Conservation (phyloP, 1,140 invertebrate species). For the Drosophila nikananu region DNA sequence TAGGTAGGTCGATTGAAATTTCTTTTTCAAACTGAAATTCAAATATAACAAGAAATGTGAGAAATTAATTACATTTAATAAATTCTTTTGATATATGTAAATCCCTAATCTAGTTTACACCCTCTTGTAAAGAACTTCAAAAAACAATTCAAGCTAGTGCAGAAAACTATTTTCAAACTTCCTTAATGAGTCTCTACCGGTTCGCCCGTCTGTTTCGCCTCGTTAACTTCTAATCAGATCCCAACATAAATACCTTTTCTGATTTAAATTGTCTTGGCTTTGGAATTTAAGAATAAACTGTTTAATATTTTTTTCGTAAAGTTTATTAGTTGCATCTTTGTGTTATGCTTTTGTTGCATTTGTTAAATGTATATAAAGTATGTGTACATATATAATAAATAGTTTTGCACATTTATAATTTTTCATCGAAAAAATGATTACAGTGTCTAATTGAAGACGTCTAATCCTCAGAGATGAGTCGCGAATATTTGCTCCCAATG, state of each 20-base stretch:
- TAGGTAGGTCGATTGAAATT: too few species aligned
- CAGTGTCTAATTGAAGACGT: constrained; percentile 24
- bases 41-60: too few species aligned
- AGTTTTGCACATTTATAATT: constrained; percentile 40
- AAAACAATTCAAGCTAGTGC: too few species aligned
- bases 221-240: not conserved
- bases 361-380: constrained; percentile 52
- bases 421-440: constrained; percentile 33
- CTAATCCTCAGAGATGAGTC: constrained; percentile 17
- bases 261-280: not conserved
- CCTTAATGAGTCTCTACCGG: too few species aligned
- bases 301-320: constrained; percentile 33
- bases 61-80: too few species aligned
- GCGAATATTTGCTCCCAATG: constrained; percentile 38
- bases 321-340: constrained; percentile 46
- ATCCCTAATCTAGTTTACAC: too few species aligned
- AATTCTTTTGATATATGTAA: too few species aligned
- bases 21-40: too few species aligned
- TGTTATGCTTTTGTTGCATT: constrained; percentile 31
- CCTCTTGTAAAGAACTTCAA: too few species aligned
- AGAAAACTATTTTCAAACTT: too few species aligned
- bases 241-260: not conserved
- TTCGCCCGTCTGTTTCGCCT: too few species aligned
- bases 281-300: not conserved
- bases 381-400: constrained; percentile 50